These are phyloP conservation scores for Sacculina carcini DNA, from an alignment of 2,888 invertebrate genomes.

Conservation along the genomic window DNA sequence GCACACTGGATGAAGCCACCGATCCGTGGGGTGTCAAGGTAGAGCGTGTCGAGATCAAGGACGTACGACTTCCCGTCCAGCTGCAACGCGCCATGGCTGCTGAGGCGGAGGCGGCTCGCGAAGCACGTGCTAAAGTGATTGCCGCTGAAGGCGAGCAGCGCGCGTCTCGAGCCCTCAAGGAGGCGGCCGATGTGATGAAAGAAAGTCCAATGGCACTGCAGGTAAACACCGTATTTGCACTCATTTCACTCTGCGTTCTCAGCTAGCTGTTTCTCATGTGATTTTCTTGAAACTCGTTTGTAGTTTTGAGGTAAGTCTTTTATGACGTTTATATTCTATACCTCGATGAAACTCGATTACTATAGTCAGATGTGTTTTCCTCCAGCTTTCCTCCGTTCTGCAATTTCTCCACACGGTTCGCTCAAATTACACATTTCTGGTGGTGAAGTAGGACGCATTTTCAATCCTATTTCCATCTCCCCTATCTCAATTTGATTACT, in stretches of 20 bases:
- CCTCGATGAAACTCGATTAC: no score
- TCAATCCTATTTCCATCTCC: no score
- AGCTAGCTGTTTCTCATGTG: no score
- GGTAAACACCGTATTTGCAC: constrained; percentile 16
- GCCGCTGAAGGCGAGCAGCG: constrained; percentile 26
- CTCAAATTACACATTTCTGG: no score
- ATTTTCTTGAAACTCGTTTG: not conserved
- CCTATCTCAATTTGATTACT: no score
- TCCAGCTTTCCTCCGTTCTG: no score
- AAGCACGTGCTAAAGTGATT: constrained; percentile 25
- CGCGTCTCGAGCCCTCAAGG: constrained; percentile 26
- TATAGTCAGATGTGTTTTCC: no score
- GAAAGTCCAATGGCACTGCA: constrained; percentile 22
- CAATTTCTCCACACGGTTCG: no score
- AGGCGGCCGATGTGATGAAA: constrained; percentile 27
- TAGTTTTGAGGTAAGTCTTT: not conserved
- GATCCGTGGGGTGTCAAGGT: constrained; percentile 22
- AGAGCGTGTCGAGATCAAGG: constrained; percentile 25
- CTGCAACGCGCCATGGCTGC: constrained; percentile 20
- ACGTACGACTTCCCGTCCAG: constrained; percentile 12
- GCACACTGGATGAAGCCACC: constrained; percentile 20
- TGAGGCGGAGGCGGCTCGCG: constrained; percentile 24
- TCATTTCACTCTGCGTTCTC: no score
- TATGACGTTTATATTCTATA: no score
- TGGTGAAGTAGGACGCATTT: no score